Percentiles rank a stretch among this genome's conserved stretches.
Evolutionary conservation across 2,797 vertebrate species (phyloP).

Genomic region (Rhyacichthys aspro): DNA sequence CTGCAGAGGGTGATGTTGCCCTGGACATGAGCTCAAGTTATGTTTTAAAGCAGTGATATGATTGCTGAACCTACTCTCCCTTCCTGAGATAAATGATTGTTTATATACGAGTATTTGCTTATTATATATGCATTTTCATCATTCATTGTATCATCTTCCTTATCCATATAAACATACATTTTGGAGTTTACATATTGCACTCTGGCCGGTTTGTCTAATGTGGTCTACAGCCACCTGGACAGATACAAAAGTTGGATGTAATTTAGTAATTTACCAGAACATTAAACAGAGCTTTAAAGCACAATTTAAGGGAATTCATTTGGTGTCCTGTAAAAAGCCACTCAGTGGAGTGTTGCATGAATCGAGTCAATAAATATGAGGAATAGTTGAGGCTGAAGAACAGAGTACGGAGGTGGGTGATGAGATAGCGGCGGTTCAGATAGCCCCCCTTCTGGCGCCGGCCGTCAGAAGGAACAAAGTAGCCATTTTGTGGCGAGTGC

Average conservation of each 20-base stretch:
- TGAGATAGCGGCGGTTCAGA: constrained; percentile 61
- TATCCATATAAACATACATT: constrained; percentile 2
- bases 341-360: constrained; percentile 47
- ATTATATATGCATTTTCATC: constrained; percentile 17
- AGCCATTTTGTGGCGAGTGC: constrained; percentile 80
- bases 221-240: constrained; percentile 9
- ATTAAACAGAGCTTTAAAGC: constrained; percentile 40
- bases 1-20: constrained; percentile 87
- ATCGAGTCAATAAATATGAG: constrained; percentile 66
- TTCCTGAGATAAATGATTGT: constrained; percentile 48
- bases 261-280: constrained; percentile 54
- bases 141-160: constrained; percentile 27
- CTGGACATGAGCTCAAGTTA: constrained; percentile 72
- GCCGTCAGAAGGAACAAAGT: constrained; percentile 73
- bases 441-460: constrained; percentile 50
- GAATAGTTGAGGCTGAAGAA: constrained; percentile 69
- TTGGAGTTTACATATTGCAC: constrained; percentile 33
- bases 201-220: constrained; percentile 19
- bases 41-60: constrained; percentile 44
- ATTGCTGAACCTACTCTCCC: constrained; percentile 47
- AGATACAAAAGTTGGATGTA: constrained; percentile 29
- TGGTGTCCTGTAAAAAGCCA: constrained; percentile 49
- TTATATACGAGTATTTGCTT: constrained; percentile 40
- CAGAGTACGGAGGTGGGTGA: constrained; percentile 62
- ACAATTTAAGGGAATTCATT: constrained; percentile 47